Base-by-base conservation (phyloP, 2,888 invertebrate genomes). In the Dyspetes luteomarginatus region DNA sequence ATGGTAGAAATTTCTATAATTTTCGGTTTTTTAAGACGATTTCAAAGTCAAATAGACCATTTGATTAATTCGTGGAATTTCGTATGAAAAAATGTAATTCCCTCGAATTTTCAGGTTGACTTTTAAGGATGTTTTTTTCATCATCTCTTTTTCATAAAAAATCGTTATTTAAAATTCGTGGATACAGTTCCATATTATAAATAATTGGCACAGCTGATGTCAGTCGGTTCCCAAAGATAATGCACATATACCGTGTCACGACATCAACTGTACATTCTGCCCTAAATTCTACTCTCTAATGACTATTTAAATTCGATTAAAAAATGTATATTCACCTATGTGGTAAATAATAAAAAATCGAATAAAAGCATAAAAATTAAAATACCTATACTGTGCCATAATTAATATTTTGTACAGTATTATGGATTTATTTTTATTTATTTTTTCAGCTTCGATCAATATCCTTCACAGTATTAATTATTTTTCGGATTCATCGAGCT, bases 221-320 rank as follows among this genome's bases (percentile, higher is more conserved):
- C 68, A 74, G 17, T 68, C 78, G 78, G 78, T 79, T 55, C 78
- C 78, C 68, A 74, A 69, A 50, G 15, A 19, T 62, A 58, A 68
- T 56, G 28, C 17, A 36, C 50, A 19, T 79, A 74, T 79, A 79
- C 74, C 73, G 64, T 56, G 30, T 45, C 43, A 64, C 41, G 78
- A 79, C 74, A 41, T 74, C 78, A 68, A 65, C 74, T 74, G 68
- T 43, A 73, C 55, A 69, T 19, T 43, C 17, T 28, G 4, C 28
- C 15, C 22, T 71, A 56, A 12, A 64, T 60, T 56, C 5, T 48
- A 48, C 22, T 3, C 24, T 62, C 19, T 17, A 43, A 72, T 26
- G 15, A 19, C 4, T 15, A 7, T 36, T n/a, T 65, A 48, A 28
- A 65, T 73, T 74, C 3, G 4, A 24, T 30, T 41, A 55, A 12